These are phyloP conservation scores for Micrastur ruficollis DNA, from an alignment of 2,797 vertebrate genomes.

Conservation along the genomic window DNA sequence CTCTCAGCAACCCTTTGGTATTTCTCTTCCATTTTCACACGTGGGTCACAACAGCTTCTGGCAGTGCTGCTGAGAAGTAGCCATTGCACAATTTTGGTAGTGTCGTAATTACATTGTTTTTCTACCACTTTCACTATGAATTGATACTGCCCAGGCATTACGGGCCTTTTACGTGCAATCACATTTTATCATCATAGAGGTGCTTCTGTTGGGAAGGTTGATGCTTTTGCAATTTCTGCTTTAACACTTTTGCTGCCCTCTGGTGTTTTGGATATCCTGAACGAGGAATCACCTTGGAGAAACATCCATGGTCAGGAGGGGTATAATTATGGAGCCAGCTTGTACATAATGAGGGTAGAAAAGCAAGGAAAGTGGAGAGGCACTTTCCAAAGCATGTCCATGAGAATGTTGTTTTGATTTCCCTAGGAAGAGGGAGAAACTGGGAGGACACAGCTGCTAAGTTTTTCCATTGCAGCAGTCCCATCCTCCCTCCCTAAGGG, in stretches of 20 bases:
- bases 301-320: neutral
- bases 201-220: neutral
- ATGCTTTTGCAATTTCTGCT: neutral
- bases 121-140: neutral
- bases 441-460: neutral
- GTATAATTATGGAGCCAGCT: neutral
- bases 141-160: neutral
- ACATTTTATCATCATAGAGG: neutral
- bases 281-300: neutral
- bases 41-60: neutral
- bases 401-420: neutral
- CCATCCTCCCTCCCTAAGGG: neutral
- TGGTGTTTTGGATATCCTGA: conserved; percentile 28
- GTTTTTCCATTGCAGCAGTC: conserved; percentile 13
- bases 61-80: neutral
- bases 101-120: neutral
- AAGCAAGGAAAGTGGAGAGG: neutral
- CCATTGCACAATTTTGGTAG: neutral
- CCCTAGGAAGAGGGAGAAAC: neutral
- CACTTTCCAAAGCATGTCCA: neutral
- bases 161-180: neutral
- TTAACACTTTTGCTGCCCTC: conserved; percentile 54
- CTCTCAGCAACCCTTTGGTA: neutral
- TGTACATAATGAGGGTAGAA: neutral
- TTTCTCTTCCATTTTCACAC: neutral